Conservation (phyloP, 2,888 invertebrate species). For the Phyllotreta cruciferae region DNA sequence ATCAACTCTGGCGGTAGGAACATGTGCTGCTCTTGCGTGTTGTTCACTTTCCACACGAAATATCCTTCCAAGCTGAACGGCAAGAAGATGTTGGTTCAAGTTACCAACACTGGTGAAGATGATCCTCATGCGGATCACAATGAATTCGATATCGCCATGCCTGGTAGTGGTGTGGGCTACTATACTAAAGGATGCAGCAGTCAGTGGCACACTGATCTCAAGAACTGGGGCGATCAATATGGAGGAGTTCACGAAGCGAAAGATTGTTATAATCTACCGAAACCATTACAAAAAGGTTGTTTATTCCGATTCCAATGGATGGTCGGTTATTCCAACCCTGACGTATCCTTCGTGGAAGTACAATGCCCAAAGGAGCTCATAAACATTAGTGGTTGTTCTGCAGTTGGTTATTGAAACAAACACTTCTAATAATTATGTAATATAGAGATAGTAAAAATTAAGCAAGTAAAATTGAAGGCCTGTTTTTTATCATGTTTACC, state of each 20-base stretch:
- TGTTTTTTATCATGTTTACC: too few species aligned
- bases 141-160: constrained; percentile 26
- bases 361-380: background rate
- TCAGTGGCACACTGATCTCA: background rate
- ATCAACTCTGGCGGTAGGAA: constrained; percentile 30
- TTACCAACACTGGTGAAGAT: constrained; percentile 41
- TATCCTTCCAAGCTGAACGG: constrained; percentile 24
- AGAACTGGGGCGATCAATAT: constrained; percentile 2
- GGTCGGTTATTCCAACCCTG: background rate
- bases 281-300: background rate
- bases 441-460: too few species aligned
- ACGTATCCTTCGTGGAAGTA: background rate
- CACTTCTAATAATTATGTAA: too few species aligned
- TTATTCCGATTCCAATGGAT: background rate
- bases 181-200: background rate
- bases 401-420: background rate
- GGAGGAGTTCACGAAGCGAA: background rate
- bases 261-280: constrained; percentile 7
- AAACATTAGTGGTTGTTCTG: background rate
- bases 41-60: constrained; percentile 36
- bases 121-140: constrained; percentile 15
- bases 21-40: constrained; percentile 43
- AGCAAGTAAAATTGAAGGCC: too few species aligned
- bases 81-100: constrained; percentile 42
- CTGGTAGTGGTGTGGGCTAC: constrained; percentile 22